phyloP scores from a whole-genome alignment of 2,797 vertebrate species.

The Nannoperca australis region DNA sequence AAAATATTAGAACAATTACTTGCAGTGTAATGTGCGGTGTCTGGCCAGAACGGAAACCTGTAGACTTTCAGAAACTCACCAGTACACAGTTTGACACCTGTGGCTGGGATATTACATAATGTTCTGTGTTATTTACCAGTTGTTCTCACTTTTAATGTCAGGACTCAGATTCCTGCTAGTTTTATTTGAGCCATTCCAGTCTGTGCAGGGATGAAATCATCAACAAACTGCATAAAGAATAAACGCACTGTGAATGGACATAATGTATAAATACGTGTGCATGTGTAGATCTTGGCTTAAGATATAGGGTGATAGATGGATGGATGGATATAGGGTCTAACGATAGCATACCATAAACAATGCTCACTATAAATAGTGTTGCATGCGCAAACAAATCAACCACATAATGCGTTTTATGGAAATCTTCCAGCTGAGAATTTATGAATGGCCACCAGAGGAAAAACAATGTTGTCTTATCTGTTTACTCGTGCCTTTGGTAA shows the following conservation, averaged over 20 bases:
- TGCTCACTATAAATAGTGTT: slow-evolving; percentile 4
- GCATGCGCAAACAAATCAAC: slow-evolving; percentile 5
- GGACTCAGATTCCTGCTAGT: background rate
- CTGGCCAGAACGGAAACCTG: slow-evolving; percentile 39
- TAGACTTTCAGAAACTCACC: slow-evolving; percentile 25
- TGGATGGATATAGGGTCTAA: background rate
- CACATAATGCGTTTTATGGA: background rate
- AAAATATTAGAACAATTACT: slow-evolving; percentile 9
- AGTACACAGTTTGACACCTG: slow-evolving; percentile 33
- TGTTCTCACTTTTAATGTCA: background rate
- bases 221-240: background rate
- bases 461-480: background rate
- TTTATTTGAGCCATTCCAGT: slow-evolving; percentile 12
- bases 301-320: background rate
- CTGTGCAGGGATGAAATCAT: background rate
- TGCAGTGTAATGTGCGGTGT: slow-evolving; percentile 16
- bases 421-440: background rate
- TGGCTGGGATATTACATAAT: slow-evolving; percentile 33
- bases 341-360: slow-evolving; percentile 15
- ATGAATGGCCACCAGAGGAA: background rate
- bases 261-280: background rate
- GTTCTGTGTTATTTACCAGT: slow-evolving; percentile 11
- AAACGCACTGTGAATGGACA: background rate
- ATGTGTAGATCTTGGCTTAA: background rate
- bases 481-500: background rate